Base-by-base conservation (phyloP, 2,797 vertebrate species). In the Enteromius fasciolatus region DNA sequence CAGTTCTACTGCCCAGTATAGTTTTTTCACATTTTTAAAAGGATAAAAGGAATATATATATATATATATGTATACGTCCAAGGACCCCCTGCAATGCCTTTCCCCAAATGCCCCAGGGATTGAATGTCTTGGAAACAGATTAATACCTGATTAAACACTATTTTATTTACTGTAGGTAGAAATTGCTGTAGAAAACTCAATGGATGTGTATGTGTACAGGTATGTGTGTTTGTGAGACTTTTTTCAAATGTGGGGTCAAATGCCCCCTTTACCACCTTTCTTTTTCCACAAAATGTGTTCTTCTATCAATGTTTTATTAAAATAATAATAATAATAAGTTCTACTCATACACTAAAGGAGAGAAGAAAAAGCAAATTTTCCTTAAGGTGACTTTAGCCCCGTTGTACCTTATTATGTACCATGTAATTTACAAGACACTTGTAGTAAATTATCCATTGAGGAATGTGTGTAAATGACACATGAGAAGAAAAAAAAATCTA, bases 1-100 rank as follows among this genome's bases (percentile, higher is more conserved):
- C 44, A 78, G 28, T 78, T 66, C 7, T 63, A 52, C 20, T 79
- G n/a, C 64, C 64, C 64, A 68, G 46, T 25, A 66, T 20, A 57
- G 33, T 77, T 61, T 80, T n/a, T 57, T 59, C 44, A 75, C 17
- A 48, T 1, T 54, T 52, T 46, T 78, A 67, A 66, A 46, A 11
- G 41, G 41, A 41, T 46, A 46, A 46, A 14, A 33, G n/a, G 46
- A 68, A 54, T 41, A 41, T 41, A 41, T 41, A 41, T 11, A 10
- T 41, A 41, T 10, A 41, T 41, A 41, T 39, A 39, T 39, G 1
- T 39, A 39, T 39, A 39, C 6, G 9, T 36, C 63, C 8, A 66
- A 36, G 8, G 17, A 36, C 31, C 8, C 8, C 63, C 63, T 33
- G 61, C 28, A 64, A 64, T 33, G 33, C 7, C 8, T 36, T 36